phyloP scores from a whole-genome alignment of 2,888 invertebrate species.

The Cordilura impudica region DNA sequence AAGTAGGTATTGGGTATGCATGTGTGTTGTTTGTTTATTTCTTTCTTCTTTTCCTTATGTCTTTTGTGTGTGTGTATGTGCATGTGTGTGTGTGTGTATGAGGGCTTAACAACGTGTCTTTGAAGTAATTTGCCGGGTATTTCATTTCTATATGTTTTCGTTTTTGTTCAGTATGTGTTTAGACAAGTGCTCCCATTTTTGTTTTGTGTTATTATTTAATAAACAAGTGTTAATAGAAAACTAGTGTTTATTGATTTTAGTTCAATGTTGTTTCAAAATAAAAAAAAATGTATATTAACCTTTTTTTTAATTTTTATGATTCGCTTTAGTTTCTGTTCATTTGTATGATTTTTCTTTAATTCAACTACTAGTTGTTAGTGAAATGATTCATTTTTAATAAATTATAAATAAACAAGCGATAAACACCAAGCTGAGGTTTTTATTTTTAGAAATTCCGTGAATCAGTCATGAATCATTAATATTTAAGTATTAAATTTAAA shows the following conservation, averaged over 20 bases:
- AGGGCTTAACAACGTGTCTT: conserved; percentile 56
- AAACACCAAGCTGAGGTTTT: conserved; percentile 47
- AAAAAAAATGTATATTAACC: conserved; percentile 33
- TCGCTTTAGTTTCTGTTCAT: conserved; percentile 20
- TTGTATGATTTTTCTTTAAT: neutral
- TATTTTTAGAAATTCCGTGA: conserved; percentile 27
- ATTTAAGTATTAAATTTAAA: neutral
- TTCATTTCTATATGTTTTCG: conserved; percentile 36
- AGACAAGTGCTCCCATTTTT: conserved; percentile 56
- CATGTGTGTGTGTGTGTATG: conserved; percentile 7
- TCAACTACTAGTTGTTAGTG: neutral
- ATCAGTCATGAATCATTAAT: conserved; percentile 42
- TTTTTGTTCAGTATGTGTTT: conserved; percentile 23
- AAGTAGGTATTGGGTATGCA: no score
- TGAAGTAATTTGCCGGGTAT: conserved; percentile 53
- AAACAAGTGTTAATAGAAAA: conserved; percentile 58
- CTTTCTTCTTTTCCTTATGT: neutral
- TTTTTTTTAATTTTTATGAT: neutral
- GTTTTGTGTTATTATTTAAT: conserved; percentile 40
- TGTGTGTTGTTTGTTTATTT: conserved; percentile 2
- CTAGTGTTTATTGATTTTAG: conserved; percentile 59
- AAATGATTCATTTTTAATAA: conserved; percentile 27
- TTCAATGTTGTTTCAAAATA: conserved; percentile 43
- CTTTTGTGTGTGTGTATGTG: neutral
- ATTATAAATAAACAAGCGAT: conserved; percentile 27